A percentile compares a stretch with the other conserved stretches of the same genome.
Evolutionary conservation across 2,888 invertebrate genomes (phyloP).

Genomic region (Schizotus pectinicornis): DNA sequence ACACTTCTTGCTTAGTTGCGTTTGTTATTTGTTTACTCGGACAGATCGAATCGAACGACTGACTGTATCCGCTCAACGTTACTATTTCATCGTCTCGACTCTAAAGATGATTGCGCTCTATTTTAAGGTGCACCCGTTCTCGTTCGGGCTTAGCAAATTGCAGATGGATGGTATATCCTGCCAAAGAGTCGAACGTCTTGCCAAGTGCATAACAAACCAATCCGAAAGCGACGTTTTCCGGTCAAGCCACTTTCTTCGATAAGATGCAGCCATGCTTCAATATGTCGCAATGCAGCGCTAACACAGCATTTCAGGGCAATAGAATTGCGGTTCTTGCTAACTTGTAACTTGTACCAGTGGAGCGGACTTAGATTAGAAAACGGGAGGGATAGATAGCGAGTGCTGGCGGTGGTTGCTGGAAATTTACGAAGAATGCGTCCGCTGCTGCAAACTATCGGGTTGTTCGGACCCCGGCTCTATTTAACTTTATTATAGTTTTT

Average conservation of each 20-base stretch:
- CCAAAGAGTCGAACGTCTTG: slow-evolving; percentile 29
- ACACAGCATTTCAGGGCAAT: slow-evolving; percentile 38
- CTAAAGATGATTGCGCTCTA: background rate
- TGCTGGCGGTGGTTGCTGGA: background rate
- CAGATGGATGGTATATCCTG: slow-evolving; percentile 32
- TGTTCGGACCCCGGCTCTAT: background rate
- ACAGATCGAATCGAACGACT: slow-evolving; percentile 14
- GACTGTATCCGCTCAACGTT: background rate
- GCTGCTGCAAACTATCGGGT: slow-evolving; percentile 2
- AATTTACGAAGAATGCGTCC: background rate
- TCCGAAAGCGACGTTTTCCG: slow-evolving; percentile 34
- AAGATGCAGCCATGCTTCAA: slow-evolving; percentile 52
- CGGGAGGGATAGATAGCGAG: background rate
- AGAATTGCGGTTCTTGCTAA: slow-evolving; percentile 10
- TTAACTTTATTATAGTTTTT: slow-evolving; percentile 11
- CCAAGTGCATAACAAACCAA: slow-evolving; percentile 41
- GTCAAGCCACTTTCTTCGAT: slow-evolving; percentile 36
- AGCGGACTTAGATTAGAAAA: background rate
- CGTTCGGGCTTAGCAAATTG: slow-evolving; percentile 33
- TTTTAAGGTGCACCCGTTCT: background rate
- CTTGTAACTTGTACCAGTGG: background rate
- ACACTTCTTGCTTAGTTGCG: slow-evolving; percentile 29
- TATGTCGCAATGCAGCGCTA: slow-evolving; percentile 54
- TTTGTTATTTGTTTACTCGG: slow-evolving; percentile 28
- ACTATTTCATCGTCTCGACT: slow-evolving; percentile 6